A percentile compares a stretch with the other conserved stretches of the same genome.
Evolutionary conservation across 2,113 vertebrate genomes (phyloP).

Genomic region (Nannospalax galili): DNA sequence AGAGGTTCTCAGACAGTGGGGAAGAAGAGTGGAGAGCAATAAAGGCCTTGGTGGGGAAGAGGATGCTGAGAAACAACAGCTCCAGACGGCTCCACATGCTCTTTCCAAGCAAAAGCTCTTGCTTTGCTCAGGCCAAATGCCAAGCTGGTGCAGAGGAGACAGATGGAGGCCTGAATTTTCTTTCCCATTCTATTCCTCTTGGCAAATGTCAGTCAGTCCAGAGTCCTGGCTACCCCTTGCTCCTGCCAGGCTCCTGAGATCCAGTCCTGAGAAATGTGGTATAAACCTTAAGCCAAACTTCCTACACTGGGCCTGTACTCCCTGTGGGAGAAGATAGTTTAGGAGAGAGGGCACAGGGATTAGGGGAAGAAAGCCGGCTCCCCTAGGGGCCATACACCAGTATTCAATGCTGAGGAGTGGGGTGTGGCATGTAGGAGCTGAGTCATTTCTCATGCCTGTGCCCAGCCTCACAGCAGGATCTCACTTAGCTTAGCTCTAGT

Average conservation of each 20-base stretch:
- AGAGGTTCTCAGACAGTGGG: not conserved
- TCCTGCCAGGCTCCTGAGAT: not conserved
- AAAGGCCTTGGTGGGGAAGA: not conserved
- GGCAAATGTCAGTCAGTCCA: constrained; percentile 6
- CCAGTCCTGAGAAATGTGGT: not conserved
- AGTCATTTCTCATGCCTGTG: not conserved
- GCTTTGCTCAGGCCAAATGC: not conserved
- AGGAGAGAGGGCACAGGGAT: not conserved
- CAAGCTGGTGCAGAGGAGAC: not conserved
- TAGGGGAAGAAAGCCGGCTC: not conserved
- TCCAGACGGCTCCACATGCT: not conserved
- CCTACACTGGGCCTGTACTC: not conserved
- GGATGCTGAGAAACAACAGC: not conserved
- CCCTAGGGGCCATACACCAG: not conserved
- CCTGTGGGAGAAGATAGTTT: not conserved
- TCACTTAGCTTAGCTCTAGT: not conserved
- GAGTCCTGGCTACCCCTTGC: not conserved
- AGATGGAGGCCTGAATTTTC: not conserved
- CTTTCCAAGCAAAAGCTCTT: not conserved
- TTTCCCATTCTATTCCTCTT: not conserved
- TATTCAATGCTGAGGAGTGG: not conserved
- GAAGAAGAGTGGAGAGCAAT: not conserved
- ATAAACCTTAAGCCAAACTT: not conserved
- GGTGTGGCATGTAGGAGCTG: not conserved
- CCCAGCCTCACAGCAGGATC: not conserved